Conservation (phyloP, 2,113 vertebrate genomes). For the Emydura subglobosa region DNA sequence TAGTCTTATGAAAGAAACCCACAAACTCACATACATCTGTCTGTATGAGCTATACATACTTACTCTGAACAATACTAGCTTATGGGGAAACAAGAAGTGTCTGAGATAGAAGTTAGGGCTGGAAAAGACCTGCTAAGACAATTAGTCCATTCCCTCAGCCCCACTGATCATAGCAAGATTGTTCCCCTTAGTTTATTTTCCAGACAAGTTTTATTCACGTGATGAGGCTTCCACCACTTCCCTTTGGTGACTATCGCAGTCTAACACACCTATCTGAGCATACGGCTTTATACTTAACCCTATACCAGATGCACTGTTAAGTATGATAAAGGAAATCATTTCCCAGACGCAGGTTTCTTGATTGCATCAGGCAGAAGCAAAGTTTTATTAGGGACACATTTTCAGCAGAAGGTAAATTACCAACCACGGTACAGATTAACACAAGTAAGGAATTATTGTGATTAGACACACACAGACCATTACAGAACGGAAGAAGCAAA, state of each 20-base stretch:
- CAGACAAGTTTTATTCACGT: neutral
- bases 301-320: neutral
- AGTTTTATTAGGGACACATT: conserved; percentile 69
- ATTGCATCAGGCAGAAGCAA: conserved; percentile 71
- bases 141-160: rapidly evolving
- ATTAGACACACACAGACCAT: conserved; percentile 22
- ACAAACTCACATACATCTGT: rapidly evolving
- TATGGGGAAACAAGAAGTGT: rapidly evolving
- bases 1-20: neutral
- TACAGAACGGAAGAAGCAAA: conserved; percentile 47
- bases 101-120: neutral
- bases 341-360: conserved; percentile 23
- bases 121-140: neutral
- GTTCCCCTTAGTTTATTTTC: neutral
- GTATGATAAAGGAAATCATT: neutral
- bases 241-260: neutral
- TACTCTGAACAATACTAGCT: rapidly evolving
- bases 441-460: neutral
- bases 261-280: neutral
- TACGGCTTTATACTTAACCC: neutral
- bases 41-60: neutral
- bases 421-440: neutral
- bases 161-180: neutral
- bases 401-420: conserved; percentile 36
- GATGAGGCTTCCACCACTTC: neutral